Base-by-base conservation (phyloP, 1,140 invertebrate genomes). In the Nasonia longicornis region DNA sequence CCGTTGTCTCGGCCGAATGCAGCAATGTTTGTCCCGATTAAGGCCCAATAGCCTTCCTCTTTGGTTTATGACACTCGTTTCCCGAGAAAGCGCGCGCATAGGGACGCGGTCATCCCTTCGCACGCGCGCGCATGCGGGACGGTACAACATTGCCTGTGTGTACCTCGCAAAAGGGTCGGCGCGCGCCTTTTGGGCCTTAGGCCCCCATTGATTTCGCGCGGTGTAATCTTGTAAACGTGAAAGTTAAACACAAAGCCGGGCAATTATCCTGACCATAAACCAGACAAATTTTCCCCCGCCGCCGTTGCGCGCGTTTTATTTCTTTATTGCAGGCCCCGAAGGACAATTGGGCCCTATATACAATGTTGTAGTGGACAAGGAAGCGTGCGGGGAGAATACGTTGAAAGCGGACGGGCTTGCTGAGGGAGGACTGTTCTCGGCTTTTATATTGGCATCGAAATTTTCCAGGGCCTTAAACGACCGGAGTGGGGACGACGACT, bases 181-280 rank as follows among this genome's bases (percentile, higher is more conserved):
- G 26, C n/a, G 7, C 64, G 38, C 12, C 11, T 12, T 52, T 16
- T 52, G 48, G 48, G 31, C 1, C 72, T 58, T 1, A 20, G 73
- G 22, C 52, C 45, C 52, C 26, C 45, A 48, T 69, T 80, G 16
- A 75, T 80, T 67, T 74, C 45, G 26, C 26, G 16, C 2, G 52
- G 14, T 31, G 14, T 66, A 73, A 66, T 82, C 69, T 58, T 63
- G 45, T 48, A 77, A 81, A 77, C 69, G 69, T 72, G 74, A 77
- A 82, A 82, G 70, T 82, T 82, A 82, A 78, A 69, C 70, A 69
- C 67, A 48, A 52, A 82, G 42, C 48, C 42, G 2, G 20, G 67
- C 75, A 77, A 82, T 78, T 77, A 73, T 82, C 58, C 71, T 78
- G 4, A 10, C 66, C 75, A 75, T 73, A 82, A 82, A 82, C 80